Conservation (phyloP, 2,888 invertebrate species). For the Drosophila prolongata region DNA sequence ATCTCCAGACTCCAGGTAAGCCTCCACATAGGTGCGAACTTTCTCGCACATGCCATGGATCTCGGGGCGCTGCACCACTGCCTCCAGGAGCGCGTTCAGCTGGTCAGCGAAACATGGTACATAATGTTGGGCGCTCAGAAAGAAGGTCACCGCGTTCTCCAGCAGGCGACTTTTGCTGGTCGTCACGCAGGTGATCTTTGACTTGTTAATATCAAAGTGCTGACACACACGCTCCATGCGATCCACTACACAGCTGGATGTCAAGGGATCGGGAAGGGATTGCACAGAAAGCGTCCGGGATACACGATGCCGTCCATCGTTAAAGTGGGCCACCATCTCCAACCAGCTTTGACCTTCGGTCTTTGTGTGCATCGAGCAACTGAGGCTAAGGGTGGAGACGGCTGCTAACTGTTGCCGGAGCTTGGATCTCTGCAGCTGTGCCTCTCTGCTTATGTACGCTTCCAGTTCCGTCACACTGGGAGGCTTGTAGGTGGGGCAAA, state of each 20-base stretch:
- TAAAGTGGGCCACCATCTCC: background rate
- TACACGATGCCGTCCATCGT: background rate
- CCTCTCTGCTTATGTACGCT: background rate
- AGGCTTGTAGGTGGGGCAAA: background rate
- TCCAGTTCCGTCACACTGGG: background rate
- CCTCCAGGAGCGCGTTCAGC: background rate
- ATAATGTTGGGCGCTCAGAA: background rate
- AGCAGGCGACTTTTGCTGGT: background rate
- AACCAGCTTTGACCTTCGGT: background rate
- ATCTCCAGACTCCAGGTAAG: background rate
- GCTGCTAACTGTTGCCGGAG: background rate
- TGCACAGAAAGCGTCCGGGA: slow-evolving; percentile 1
- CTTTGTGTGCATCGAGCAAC: slow-evolving; percentile 1
- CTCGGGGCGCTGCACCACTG: background rate
- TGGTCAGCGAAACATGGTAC: background rate
- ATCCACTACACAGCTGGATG: background rate
- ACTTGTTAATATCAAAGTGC: background rate
- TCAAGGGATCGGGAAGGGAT: background rate
- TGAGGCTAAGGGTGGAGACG: background rate
- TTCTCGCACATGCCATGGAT: background rate
- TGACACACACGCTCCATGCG: slow-evolving; percentile 1
- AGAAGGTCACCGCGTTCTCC: background rate
- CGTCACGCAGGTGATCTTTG: background rate
- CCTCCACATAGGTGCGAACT: background rate
- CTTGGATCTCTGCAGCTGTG: background rate